Evolutionary conservation across 2,797 vertebrate genomes (phyloP).

Genomic region (Paguma larvata): DNA sequence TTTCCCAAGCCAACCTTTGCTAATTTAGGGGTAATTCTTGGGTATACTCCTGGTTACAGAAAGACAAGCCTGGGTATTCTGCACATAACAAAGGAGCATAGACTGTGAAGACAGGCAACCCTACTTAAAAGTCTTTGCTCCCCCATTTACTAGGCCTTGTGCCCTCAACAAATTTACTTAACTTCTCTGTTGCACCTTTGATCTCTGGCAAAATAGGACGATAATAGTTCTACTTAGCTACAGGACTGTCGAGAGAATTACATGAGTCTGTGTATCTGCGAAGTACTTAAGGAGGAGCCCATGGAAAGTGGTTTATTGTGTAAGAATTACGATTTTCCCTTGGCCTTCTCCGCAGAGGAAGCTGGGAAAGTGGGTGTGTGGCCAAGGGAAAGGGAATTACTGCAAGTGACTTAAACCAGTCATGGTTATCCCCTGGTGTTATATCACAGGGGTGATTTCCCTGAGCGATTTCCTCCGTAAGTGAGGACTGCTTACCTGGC

Average conservation of each 20-base stretch:
- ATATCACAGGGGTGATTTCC: not conserved
- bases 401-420: not conserved
- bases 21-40: not conserved
- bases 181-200: not conserved
- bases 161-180: not conserved
- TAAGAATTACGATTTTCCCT: not conserved
- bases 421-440: not conserved
- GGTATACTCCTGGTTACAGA: not conserved
- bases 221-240: not conserved
- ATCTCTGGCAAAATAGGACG: slow-evolving; percentile 11
- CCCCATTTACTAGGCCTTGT: not conserved
- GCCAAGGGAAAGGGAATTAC: not conserved
- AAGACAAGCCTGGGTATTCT: not conserved
- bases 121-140: not conserved
- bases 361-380: not conserved
- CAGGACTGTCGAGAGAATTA: not conserved
- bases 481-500: not conserved
- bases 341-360: not conserved
- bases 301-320: not conserved
- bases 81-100: not conserved
- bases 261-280: not conserved
- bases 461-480: not conserved
- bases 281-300: not conserved
- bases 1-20: not conserved
- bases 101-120: not conserved